phyloP scores from a whole-genome alignment of 2,888 invertebrate species.

The Bellardia bayeri region DNA sequence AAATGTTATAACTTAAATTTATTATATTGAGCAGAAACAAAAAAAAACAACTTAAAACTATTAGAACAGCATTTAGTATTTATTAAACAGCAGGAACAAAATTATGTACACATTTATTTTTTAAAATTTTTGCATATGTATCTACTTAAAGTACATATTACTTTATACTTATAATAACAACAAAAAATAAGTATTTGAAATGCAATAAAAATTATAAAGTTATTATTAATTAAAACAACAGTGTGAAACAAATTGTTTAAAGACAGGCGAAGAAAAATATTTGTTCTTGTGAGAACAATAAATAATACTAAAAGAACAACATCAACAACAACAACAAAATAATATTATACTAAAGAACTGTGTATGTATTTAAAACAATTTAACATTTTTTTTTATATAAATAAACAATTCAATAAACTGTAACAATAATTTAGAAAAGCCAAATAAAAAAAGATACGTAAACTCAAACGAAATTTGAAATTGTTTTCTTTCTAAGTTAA shows the following conservation, averaged over 20 bases:
- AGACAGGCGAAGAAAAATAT: neutral
- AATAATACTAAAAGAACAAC: constrained; percentile 22
- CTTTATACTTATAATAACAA: neutral
- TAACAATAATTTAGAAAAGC: constrained; percentile 70
- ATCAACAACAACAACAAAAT: neutral
- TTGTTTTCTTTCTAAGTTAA: neutral
- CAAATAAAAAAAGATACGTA: constrained; percentile 66
- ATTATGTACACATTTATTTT: constrained; percentile 23
- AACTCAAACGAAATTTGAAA: constrained; percentile 24
- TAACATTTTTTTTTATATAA: constrained; percentile 51
- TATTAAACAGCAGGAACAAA: constrained; percentile 23
- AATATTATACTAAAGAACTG: constrained; percentile 42
- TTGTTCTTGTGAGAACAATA: constrained; percentile 50
- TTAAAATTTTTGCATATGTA: constrained; percentile 26
- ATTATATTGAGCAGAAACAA: neutral
- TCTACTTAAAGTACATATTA: neutral
- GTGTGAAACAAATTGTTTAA: neutral
- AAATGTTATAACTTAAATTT: neutral
- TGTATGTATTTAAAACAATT: constrained; percentile 49
- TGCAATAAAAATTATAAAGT: neutral
- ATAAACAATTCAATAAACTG: constrained; percentile 43
- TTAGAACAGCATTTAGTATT: constrained; percentile 53
- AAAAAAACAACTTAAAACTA: neutral
- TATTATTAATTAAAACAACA: neutral
- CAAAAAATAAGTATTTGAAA: neutral